Evolutionary conservation across 2,888 invertebrate species (phyloP).

Genomic region (Drosophila austrosaltans): DNA sequence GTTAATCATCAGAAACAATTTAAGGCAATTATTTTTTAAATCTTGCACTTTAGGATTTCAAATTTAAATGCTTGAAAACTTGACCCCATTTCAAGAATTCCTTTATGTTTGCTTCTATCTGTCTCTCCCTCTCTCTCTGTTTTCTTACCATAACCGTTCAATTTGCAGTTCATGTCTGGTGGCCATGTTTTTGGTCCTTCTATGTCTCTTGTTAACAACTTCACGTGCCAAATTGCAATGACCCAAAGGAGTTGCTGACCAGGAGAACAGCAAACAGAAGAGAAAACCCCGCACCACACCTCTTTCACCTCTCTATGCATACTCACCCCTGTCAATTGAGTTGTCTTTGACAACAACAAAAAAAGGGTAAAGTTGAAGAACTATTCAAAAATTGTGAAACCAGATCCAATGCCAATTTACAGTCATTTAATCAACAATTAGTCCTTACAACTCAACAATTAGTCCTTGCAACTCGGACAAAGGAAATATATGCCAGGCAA

Average conservation of each 20-base stretch:
- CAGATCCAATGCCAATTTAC: conserved; percentile 42
- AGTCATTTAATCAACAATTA: conserved; percentile 68
- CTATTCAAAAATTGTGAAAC: conserved; percentile 21
- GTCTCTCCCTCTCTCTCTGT: neutral
- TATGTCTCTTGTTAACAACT: conserved; percentile 58
- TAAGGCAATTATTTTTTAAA: neutral
- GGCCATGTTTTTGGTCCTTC: conserved; percentile 36
- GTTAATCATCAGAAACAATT: neutral
- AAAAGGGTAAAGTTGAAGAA: conserved; percentile 22
- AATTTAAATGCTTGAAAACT: conserved; percentile 9
- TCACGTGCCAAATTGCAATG: conserved; percentile 72
- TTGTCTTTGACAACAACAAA: conserved; percentile 29
- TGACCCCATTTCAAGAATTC: conserved; percentile 1
- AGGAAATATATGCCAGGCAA: conserved; percentile 12
- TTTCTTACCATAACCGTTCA: conserved; percentile 57
- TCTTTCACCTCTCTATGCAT: neutral
- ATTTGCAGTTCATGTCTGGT: conserved; percentile 64
- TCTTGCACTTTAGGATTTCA: neutral
- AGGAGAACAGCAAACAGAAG: neutral
- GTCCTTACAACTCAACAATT: conserved; percentile 54
- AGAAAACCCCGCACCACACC: neutral
- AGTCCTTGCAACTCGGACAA: conserved; percentile 24
- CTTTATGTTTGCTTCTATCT: neutral
- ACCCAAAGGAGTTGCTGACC: conserved; percentile 40
- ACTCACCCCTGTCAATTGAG: conserved; percentile 25